phyloP scores from a whole-genome alignment of 2,113 vertebrate genomes.

The Xenotilapia caudafasciata region DNA sequence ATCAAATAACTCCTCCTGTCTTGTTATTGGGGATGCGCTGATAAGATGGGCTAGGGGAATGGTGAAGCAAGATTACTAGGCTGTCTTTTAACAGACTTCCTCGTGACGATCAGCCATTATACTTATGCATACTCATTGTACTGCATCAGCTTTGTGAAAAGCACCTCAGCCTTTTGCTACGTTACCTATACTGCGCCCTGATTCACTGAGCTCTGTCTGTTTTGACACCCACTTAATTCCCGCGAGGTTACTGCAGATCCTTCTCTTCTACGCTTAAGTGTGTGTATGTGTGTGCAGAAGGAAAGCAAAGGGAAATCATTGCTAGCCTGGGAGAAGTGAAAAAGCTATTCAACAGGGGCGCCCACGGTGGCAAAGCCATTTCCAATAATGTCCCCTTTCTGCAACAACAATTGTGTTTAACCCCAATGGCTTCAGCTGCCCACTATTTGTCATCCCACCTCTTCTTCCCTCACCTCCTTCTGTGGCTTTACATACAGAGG shows the following conservation, averaged over 20 bases:
- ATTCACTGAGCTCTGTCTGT: constrained; percentile 32
- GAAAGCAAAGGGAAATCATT: constrained; percentile 51
- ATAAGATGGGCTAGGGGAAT: constrained; percentile 30
- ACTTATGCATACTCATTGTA: constrained; percentile 31
- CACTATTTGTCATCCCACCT: constrained; percentile 68
- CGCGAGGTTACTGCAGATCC: constrained; percentile 33
- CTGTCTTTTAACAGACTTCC: constrained; percentile 43
- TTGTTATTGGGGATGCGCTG: constrained; percentile 48
- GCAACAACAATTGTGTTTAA: constrained; percentile 75
- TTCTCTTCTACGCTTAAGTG: constrained; percentile 18
- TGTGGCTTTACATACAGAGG: constrained; percentile 33
- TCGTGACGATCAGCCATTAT: constrained; percentile 6
- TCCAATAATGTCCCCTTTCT: constrained; percentile 76
- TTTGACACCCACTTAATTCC: constrained; percentile 53
- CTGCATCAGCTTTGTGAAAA: constrained; percentile 4
- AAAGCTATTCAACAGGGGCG: constrained; percentile 66
- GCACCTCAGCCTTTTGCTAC: constrained; percentile 6
- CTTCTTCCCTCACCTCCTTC: constrained; percentile 27
- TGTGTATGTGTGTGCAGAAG: background rate
- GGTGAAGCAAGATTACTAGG: constrained; percentile 39
- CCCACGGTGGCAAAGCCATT: constrained; percentile 69
- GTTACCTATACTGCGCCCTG: constrained; percentile 18
- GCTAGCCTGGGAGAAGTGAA: constrained; percentile 50
- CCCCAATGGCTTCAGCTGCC: constrained; percentile 69
- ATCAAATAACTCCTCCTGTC: constrained; percentile 56